Base-by-base conservation (phyloP, 2,113 vertebrate genomes). In the Tetraodon nigroviridis region DNA sequence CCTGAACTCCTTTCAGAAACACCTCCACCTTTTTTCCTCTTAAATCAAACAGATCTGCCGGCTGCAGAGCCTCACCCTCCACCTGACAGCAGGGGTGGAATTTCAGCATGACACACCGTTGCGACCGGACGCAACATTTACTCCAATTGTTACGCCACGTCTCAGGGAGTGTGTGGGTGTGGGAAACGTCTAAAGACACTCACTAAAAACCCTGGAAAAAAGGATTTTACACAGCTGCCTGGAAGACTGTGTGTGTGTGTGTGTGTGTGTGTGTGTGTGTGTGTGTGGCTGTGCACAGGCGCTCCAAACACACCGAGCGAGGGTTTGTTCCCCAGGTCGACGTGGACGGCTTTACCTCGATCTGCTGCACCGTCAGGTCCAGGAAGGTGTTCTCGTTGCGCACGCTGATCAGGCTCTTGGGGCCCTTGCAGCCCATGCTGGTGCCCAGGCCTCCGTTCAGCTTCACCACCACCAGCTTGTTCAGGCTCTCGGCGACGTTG, bases 341-440 rank as follows among this genome's bases (percentile, higher is more conserved):
- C 4, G 19, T 17, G 11, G 18, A 13, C 22, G 18, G 41, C 10
- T 16, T 0, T 82, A 98, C 96, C 92, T 99, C 96, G 3, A 99
- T 99, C 90, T 99, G 97, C 83, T 96, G 93, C 78, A 99, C 96
- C 0, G 97, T 99, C 71, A 99, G 91, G 83, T 99, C 97, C 90
- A 99, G 87, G 89, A 99, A 99, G 58, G 96, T 99, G 80, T 99
- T 98, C 84, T 99, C 97, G 0, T 94, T 98, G 53, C 97, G 92
- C 67, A 99, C 97, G 6, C 96, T 95, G 11, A 99, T 99, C 45
- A 99, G 91, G 75, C 96, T 99, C 86, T 99, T 99, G 4, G 97
- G 96, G 54, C 97, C 96, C 70, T 98, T 99, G 40, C 97, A 99
- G 2, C 97, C 97, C 97, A 99, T 99, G 87, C 97, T 99, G 56